phyloP scores from a whole-genome alignment of 2,113 vertebrate genomes.

The Aplodontia rufa region DNA sequence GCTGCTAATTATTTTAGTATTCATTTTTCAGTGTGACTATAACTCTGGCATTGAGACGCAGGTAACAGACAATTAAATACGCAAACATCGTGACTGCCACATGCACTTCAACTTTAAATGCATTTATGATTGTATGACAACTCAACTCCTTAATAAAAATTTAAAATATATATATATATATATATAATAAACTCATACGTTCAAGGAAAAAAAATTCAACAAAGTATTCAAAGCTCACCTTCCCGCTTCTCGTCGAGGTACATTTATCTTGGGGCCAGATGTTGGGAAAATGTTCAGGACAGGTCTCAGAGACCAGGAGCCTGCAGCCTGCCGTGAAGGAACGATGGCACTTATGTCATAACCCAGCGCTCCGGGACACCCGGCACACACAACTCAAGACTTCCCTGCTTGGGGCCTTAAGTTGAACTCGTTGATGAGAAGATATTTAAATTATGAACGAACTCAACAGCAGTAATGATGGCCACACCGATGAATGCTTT shows the following conservation, averaged over 20 bases:
- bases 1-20: neutral
- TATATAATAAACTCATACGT: no score
- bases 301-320: rapidly evolving
- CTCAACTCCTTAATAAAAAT: no score
- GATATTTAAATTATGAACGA: neutral
- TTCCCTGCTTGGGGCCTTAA: neutral
- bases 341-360: rapidly evolving
- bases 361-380: neutral
- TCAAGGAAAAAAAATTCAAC: neutral
- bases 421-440: neutral
- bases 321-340: rapidly evolving
- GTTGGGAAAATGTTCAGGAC: rapidly evolving
- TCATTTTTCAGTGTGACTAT: neutral
- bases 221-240: neutral
- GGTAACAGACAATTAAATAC: constrained; percentile 44
- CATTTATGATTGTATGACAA: no score
- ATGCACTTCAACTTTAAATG: constrained; percentile 26
- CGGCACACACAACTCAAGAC: rapidly evolving
- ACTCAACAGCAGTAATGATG: neutral
- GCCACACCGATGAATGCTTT: neutral
- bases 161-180: no score
- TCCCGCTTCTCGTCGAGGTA: neutral
- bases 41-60: neutral
- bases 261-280: neutral
- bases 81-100: neutral